Conservation (phyloP, 2,113 vertebrate species). For the Poecile atricapillus region DNA sequence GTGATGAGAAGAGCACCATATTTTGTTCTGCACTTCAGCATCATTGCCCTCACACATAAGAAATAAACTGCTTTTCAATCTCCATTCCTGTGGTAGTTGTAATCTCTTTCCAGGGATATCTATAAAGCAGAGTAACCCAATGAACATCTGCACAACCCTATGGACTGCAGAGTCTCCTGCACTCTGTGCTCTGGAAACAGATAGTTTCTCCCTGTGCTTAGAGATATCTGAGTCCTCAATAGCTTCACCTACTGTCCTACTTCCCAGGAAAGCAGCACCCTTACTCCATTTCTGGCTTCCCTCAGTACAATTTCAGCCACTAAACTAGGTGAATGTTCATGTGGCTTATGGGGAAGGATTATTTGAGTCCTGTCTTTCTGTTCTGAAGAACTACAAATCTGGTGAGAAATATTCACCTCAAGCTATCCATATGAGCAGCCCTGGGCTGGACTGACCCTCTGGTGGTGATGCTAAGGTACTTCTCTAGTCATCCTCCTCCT, state of each 20-base stretch:
- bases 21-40: background rate
- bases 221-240: background rate
- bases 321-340: background rate
- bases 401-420: background rate
- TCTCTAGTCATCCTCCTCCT: background rate
- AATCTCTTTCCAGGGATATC: background rate
- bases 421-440: background rate
- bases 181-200: background rate
- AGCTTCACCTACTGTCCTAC: background rate
- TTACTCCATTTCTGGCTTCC: background rate
- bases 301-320: background rate
- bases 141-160: background rate
- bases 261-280: background rate
- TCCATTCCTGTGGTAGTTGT: background rate
- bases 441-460: background rate
- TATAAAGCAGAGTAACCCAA: background rate
- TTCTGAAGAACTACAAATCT: background rate
- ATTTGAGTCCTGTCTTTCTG: background rate
- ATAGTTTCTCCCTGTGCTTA: background rate
- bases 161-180: background rate
- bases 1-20: background rate
- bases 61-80: background rate
- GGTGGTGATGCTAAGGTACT: background rate
- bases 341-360: background rate
- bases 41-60: background rate